Evolutionary conservation across 2,888 invertebrate species (phyloP).

Genomic region (Drosophila robusta): DNA sequence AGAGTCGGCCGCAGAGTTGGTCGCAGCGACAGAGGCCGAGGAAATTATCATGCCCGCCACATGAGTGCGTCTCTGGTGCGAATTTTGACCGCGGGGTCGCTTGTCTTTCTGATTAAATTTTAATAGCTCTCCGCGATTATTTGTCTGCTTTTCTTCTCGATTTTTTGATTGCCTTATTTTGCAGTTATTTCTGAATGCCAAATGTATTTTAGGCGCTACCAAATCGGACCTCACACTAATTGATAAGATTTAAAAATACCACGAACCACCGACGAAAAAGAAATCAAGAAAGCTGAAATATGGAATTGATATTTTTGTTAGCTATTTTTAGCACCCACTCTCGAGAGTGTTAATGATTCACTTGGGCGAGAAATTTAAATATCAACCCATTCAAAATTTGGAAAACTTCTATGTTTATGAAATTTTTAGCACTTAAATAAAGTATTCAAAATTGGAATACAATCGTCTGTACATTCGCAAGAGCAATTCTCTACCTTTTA

Average conservation of each 20-base stretch:
- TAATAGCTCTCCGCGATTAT: constrained; percentile 74
- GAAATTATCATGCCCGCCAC: constrained; percentile 45
- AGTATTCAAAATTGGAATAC: no score
- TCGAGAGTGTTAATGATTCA: constrained; percentile 22
- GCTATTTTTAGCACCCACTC: constrained; percentile 23
- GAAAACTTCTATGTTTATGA: no score
- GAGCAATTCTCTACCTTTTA: no score
- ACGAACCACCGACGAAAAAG: neutral
- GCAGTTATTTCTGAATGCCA: constrained; percentile 45
- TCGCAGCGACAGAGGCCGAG: constrained; percentile 15
- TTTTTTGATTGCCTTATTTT: constrained; percentile 10
- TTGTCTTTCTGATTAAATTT: constrained; percentile 75
- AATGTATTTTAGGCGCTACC: constrained; percentile 54
- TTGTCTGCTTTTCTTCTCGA: constrained; percentile 41
- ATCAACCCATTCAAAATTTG: neutral
- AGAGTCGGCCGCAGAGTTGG: constrained; percentile 9
- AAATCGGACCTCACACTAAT: neutral
- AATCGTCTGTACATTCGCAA: no score
- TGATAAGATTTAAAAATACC: constrained; percentile 29
- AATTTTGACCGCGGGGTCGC: constrained; percentile 77
- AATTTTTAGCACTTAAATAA: no score
- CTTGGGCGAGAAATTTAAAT: neutral
- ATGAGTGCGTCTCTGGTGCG: constrained; percentile 52
- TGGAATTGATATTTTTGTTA: constrained; percentile 2
- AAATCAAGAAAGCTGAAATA: neutral